Percentiles rank a stretch among this genome's conserved stretches.
phyloP scores from a whole-genome alignment of 2,888 invertebrate genomes.

The Hoplodrina ambigua region DNA sequence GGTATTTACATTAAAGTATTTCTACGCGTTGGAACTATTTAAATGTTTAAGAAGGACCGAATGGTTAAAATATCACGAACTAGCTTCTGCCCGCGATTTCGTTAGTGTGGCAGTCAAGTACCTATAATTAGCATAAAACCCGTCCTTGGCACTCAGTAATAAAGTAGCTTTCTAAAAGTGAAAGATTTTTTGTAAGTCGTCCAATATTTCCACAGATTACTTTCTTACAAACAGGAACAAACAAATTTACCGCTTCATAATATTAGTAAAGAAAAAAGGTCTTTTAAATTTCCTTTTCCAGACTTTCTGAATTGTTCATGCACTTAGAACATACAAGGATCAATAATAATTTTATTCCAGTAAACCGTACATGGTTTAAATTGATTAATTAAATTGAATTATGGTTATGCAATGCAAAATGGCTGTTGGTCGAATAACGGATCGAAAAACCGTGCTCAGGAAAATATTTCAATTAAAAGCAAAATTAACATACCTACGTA shows the following conservation, averaged over 20 bases:
- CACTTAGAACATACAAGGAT: neutral
- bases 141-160: no score
- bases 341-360: conserved; percentile 7
- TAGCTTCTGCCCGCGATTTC: no score
- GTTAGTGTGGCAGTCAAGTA: no score
- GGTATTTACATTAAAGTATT: neutral
- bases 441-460: conserved; percentile 14
- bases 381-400: conserved; percentile 55
- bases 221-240: no score
- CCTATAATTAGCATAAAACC: no score
- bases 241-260: no score
- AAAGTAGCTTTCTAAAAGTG: no score
- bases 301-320: neutral
- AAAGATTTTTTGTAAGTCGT: no score
- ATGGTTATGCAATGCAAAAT: conserved; percentile 55
- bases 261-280: neutral
- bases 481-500: neutral
- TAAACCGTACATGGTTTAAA: conserved; percentile 36
- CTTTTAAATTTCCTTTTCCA: neutral
- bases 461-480: conserved; percentile 17
- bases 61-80: neutral
- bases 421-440: conserved; percentile 32
- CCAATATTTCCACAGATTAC: no score
- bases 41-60: neutral
- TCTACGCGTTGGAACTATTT: neutral